Percentiles rank a stretch among this genome's conserved stretches.
phyloP scores from a whole-genome alignment of 2,113 vertebrate species.

The Parotia lawesii region DNA sequence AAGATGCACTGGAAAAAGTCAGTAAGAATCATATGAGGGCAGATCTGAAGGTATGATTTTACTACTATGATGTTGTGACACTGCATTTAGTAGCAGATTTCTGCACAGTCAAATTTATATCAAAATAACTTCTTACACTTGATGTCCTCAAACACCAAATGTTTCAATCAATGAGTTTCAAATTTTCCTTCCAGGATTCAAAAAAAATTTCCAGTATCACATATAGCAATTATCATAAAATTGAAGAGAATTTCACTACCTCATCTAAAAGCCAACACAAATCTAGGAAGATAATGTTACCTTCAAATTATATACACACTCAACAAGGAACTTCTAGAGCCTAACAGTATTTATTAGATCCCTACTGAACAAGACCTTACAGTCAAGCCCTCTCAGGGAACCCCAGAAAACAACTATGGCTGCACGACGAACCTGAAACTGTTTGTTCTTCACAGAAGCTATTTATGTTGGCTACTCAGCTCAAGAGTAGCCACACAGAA shows the following conservation, averaged over 20 bases:
- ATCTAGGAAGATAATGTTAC: background rate
- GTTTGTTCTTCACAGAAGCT: background rate
- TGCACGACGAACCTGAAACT: background rate
- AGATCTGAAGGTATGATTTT: background rate
- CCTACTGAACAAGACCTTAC: background rate
- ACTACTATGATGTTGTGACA: background rate
- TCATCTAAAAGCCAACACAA: background rate
- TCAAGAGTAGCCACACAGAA: background rate
- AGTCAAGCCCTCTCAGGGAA: background rate
- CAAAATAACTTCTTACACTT: background rate
- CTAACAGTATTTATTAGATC: background rate
- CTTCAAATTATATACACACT: background rate
- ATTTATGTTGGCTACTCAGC: background rate
- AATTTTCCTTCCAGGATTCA: background rate
- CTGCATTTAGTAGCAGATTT: background rate
- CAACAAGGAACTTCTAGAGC: background rate
- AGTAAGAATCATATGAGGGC: background rate
- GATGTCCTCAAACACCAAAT: background rate
- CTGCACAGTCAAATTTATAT: background rate
- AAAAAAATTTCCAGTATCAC: background rate
- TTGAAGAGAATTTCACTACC: background rate
- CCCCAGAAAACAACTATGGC: background rate
- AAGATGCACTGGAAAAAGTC: background rate
- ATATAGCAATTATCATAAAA: background rate
- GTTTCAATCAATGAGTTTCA: background rate